These are phyloP conservation scores for Agonopterix heracliana DNA, from an alignment of 2,888 invertebrate species.

Conservation along the genomic window DNA sequence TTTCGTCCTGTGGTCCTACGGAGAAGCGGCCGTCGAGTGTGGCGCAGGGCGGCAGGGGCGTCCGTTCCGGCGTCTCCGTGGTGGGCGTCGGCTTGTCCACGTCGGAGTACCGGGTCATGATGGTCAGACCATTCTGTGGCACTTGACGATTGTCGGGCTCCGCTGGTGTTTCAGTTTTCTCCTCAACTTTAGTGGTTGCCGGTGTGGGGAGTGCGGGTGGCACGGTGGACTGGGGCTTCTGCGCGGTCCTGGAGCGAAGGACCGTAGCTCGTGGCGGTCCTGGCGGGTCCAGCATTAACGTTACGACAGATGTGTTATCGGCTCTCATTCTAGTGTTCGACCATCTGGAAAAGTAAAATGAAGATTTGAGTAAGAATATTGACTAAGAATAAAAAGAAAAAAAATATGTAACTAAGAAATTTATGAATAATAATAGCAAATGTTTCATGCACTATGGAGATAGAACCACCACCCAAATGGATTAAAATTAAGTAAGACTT, in stretches of 20 bases:
- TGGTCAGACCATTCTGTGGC: constrained; percentile 65
- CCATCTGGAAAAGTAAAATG: constrained; percentile 76
- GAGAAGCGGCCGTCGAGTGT: constrained; percentile 48
- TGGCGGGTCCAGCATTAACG: constrained; percentile 92
- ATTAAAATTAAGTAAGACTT: no score
- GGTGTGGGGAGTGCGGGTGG: constrained; percentile 19
- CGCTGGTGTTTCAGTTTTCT: constrained; percentile 11
- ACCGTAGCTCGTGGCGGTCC: constrained; percentile 85
- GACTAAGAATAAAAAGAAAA: constrained; percentile 1
- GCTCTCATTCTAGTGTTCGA: constrained; percentile 90
- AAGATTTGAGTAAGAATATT: neutral
- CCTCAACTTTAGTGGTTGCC: constrained; percentile 12
- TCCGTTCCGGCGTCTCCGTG: constrained; percentile 24
- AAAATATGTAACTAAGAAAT: neutral
- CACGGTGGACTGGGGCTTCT: constrained; percentile 22
- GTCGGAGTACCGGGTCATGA: constrained; percentile 68
- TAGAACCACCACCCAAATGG: no score
- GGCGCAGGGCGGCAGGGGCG: constrained; percentile 51
- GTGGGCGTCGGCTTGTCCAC: constrained; percentile 36
- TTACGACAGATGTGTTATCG: constrained; percentile 96
- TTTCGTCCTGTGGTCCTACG: constrained; percentile 28
- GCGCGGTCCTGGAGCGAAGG: constrained; percentile 54
- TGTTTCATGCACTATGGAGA: no score
- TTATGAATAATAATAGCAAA: no score
- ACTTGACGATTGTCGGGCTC: constrained; percentile 24